Conservation (phyloP, 2,797 vertebrate species). For the Stomatorhinus walkeri region DNA sequence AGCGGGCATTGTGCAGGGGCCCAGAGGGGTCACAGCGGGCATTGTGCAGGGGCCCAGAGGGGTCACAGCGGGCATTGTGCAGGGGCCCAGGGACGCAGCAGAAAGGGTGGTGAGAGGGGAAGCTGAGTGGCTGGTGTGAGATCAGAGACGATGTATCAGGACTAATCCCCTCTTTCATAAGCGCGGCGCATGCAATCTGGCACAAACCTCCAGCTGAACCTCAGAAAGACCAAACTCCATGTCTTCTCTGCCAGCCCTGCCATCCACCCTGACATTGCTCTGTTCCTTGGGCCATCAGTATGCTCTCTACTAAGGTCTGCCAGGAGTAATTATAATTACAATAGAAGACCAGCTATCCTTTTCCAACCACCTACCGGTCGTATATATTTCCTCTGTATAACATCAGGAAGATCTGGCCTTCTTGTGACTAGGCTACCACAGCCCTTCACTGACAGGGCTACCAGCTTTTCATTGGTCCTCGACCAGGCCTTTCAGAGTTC, state of each 20-base stretch:
- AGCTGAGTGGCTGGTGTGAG: background rate
- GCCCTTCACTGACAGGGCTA: background rate
- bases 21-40: no score
- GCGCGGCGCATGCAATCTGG: background rate
- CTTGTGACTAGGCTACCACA: background rate
- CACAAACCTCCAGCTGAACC: background rate
- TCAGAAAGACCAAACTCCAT: background rate
- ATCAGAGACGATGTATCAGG: background rate
- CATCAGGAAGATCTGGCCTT: background rate
- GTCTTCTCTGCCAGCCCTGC: background rate
- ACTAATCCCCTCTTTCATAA: conserved; percentile 4
- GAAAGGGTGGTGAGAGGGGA: background rate
- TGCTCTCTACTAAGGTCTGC: background rate
- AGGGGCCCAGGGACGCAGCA: background rate
- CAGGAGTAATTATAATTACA: background rate
- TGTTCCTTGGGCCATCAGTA: background rate
- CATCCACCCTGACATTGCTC: background rate
- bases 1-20: no score
- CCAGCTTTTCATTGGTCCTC: background rate
- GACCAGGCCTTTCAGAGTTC: background rate
- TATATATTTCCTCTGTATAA: background rate
- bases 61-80: no score
- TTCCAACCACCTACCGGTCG: background rate
- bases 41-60: no score
- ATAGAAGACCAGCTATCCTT: background rate